These are phyloP conservation scores for Amphiura filiformis DNA, from an alignment of 35 echinoderm and acorn worm species.

Conservation along the genomic window DNA sequence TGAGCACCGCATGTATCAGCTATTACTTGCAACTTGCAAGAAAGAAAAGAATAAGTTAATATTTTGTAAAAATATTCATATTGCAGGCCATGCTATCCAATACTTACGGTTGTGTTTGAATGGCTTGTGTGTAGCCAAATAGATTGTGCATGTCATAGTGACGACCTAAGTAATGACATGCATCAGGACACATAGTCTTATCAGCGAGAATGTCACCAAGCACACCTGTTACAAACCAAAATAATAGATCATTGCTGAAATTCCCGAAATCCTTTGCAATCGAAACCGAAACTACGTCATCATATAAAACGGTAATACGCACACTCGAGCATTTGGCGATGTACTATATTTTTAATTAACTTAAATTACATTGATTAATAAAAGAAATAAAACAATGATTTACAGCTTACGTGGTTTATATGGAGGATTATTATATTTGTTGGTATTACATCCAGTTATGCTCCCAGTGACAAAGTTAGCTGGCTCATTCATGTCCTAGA, in stretches of 20 bases:
- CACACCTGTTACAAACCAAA: too few relatives aligned
- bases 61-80: too few relatives aligned
- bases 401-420: constrained; percentile 89
- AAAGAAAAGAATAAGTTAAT: too few relatives aligned
- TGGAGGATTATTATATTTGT: constrained; percentile 88
- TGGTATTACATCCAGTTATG: constrained; percentile 43
- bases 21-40: too few relatives aligned
- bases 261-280: background rate
- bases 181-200: constrained; percentile 64
- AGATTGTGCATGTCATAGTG: constrained; percentile 89
- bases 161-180: constrained; percentile 50
- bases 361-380: too few relatives aligned
- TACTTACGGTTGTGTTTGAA: constrained; percentile 67
- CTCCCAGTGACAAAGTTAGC: constrained; percentile 82
- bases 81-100: too few relatives aligned
- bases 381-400: too few relatives aligned
- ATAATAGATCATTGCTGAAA: background rate
- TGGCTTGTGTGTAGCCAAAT: constrained; percentile 70
- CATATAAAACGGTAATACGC: too few relatives aligned
- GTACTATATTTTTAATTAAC: too few relatives aligned
- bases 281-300: too few relatives aligned
- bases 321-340: too few relatives aligned
- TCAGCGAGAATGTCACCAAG: constrained; percentile 46
- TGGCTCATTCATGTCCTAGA: constrained; percentile 99
- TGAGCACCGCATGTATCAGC: too few relatives aligned